Conservation (phyloP, 92 coral and sea anemone genomes). For the Anthopleura xanthogrammica region DNA sequence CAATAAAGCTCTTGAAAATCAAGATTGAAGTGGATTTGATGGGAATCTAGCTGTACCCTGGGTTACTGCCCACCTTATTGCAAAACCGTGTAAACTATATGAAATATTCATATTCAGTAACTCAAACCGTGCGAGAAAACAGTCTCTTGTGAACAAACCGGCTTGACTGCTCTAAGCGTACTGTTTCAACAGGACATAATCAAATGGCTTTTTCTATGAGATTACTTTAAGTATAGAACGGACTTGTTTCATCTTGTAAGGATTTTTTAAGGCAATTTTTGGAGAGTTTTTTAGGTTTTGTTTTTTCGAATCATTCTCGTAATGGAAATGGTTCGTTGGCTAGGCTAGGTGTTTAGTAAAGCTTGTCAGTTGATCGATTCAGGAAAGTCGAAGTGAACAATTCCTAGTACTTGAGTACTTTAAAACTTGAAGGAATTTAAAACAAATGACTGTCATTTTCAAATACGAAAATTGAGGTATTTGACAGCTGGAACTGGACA, state of each 20-base stretch:
- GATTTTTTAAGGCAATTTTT: background rate
- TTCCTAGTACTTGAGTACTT: slow-evolving; percentile 9
- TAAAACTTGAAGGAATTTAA: background rate
- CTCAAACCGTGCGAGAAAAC: background rate
- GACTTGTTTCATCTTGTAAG: background rate
- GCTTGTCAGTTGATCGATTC: background rate
- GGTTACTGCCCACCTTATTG: background rate
- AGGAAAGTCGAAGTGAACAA: slow-evolving; percentile 1
- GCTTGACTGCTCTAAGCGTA: background rate
- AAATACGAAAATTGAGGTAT: slow-evolving; percentile 14
- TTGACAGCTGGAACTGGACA: slow-evolving; percentile 23
- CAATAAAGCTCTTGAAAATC: background rate
- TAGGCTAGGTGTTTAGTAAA: background rate
- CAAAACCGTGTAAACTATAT: background rate
- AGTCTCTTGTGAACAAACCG: background rate
- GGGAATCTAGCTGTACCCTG: background rate
- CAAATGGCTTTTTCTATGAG: background rate
- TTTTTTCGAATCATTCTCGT: background rate
- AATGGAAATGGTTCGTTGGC: background rate
- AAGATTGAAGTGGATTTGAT: background rate
- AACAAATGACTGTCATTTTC: slow-evolving; percentile 21
- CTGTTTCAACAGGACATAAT: background rate
- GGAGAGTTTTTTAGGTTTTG: background rate
- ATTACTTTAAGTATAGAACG: background rate
- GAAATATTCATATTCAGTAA: background rate